Conservation (phyloP, 2,797 vertebrate species). For the Myiotriccus ornatus region DNA sequence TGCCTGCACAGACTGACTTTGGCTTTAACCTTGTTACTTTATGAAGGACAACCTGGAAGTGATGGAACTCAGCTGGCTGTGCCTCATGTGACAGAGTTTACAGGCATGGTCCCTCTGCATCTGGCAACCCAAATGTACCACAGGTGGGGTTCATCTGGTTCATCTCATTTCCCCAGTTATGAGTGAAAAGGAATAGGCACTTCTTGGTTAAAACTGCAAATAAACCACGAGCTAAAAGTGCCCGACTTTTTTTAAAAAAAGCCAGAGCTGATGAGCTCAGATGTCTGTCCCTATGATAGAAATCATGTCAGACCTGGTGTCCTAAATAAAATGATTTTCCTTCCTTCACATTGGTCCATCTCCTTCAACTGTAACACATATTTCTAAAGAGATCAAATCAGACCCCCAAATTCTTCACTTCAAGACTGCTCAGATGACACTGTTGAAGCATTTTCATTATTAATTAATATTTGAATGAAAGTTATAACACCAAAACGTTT, state of each 20-base stretch:
- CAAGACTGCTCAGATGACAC: neutral
- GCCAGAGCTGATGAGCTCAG: neutral
- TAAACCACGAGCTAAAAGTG: neutral
- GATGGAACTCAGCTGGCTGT: neutral
- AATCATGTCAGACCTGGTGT: neutral
- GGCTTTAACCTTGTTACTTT: neutral
- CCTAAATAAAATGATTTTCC: neutral
- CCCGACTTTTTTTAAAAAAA: neutral
- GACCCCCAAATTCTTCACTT: neutral
- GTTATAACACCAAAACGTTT: rapidly evolving
- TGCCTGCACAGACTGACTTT: neutral
- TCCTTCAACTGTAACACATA: neutral
- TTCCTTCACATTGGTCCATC: neutral
- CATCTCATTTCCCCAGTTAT: neutral
- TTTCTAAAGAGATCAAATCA: neutral
- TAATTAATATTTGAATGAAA: neutral
- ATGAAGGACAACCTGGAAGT: neutral
- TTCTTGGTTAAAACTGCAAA: neutral
- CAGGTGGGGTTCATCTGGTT: rapidly evolving
- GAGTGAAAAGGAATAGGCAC: neutral
- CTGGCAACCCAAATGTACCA: rapidly evolving
- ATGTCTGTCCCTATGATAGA: rapidly evolving
- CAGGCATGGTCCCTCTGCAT: rapidly evolving
- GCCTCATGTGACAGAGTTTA: neutral
- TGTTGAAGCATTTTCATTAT: neutral